Conservation (phyloP, 2,113 vertebrate genomes). For the Trematocara marginatum region DNA sequence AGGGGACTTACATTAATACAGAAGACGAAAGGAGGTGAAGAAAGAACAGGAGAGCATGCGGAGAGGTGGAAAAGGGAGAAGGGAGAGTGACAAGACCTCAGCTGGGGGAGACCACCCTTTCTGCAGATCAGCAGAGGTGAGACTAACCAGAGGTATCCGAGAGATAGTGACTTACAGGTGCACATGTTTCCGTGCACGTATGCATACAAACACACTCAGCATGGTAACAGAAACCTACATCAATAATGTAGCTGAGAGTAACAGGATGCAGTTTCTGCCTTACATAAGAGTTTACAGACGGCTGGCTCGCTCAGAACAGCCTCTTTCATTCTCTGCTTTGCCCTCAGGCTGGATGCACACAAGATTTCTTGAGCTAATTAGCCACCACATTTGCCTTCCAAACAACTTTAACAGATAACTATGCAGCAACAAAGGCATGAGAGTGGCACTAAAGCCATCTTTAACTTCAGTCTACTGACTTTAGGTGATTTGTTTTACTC, state of each 20-base stretch:
- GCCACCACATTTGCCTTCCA: constrained; percentile 34
- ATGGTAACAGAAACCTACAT: constrained; percentile 52
- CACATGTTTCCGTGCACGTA: background rate
- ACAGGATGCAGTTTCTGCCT: constrained; percentile 48
- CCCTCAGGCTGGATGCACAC: constrained; percentile 38
- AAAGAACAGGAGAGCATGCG: background rate
- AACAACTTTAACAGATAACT: constrained; percentile 30
- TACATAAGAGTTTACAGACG: constrained; percentile 47
- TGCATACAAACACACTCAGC: background rate
- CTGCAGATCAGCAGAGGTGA: constrained; percentile 23
- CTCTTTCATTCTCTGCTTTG: constrained; percentile 21
- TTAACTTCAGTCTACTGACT: constrained; percentile 8
- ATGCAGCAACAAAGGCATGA: constrained; percentile 5
- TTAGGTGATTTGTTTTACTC: constrained; percentile 17
- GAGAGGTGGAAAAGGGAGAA: constrained; percentile 2
- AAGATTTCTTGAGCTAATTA: constrained; percentile 48
- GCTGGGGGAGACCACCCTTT: background rate
- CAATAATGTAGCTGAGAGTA: constrained; percentile 56
- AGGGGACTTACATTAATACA: background rate
- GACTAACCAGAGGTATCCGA: background rate
- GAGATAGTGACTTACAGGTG: constrained; percentile 33
- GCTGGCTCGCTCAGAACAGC: constrained; percentile 11
- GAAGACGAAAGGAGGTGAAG: background rate
- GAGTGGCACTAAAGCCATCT: background rate
- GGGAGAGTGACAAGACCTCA: background rate